Evolutionary conservation across 2,888 invertebrate genomes (phyloP), one percentile per base, ranked within the genome.

Genomic region (Lycocerus yunnanus): DNA sequence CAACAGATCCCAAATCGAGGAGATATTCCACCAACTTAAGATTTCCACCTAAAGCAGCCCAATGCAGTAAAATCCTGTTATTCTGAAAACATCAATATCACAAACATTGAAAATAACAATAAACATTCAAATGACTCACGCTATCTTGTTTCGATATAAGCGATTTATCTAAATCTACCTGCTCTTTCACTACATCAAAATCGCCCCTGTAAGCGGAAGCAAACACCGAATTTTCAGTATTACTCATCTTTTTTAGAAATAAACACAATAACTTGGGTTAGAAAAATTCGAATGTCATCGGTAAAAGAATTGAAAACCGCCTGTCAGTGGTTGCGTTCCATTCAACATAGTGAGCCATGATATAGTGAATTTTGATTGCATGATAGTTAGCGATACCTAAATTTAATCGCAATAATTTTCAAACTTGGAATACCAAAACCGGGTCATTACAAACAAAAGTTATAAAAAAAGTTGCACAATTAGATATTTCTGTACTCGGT

Each of bases 1-100:
- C 88, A 67, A 92, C 90, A 78, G 92, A 91, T 6, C 92, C 92
- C 60, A 89, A 86, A 72, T 92, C 91, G 59, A 95, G 84, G 61
- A 96, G 88, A 85, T 90, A 91, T 68, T 90, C 89, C 0, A 94
- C 93, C 69, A 95, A 88, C 79, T 93, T 92, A 65, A 91, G 89
- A 86, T 94, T 93, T 16, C 95, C 95, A 77, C 94, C 92, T 70
- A 94, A 88, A 68, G 93, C 90, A 58, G 95, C 94, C 94, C 96
- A 94, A 85, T 96, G 95, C 78, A 96, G 87, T 15, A 95, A 88
- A 77, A 93, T 89, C 74, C 95, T 90, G 70, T 89, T 89, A 86
- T 92, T 93, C 94, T 94, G 86, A 20, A 88, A 89, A 59, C 2
- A 61, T 16, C 15, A 24, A 18, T 15, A 71, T 73, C 65, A 76